A percentile compares a stretch with the other conserved stretches of the same genome.
Conservation (phyloP, 2,113 vertebrate species). For the Eulacestoma nigropectus region DNA sequence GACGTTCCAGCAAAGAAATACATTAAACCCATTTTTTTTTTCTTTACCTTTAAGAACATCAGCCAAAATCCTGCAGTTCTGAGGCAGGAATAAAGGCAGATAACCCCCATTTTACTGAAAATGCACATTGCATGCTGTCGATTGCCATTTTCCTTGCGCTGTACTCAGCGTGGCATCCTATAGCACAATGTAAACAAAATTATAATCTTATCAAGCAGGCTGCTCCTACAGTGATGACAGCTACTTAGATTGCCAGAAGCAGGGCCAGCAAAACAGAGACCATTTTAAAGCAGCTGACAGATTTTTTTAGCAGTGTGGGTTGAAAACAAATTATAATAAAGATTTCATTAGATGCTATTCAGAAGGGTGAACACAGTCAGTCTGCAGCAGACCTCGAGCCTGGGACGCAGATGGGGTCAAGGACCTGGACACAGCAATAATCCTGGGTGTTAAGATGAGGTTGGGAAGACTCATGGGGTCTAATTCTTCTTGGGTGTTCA, state of each 20-base stretch:
- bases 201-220: constrained; percentile 74
- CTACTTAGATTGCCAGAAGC: constrained; percentile 52
- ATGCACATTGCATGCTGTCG: constrained; percentile 43
- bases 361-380: not conserved
- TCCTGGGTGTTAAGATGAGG: not conserved
- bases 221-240: constrained; percentile 56
- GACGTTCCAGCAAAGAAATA: not conserved
- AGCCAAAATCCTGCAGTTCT: not conserved
- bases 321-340: constrained; percentile 60
- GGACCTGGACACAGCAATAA: not conserved
- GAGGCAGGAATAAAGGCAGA: not conserved
- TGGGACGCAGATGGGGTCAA: not conserved
- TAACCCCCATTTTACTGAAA: constrained; percentile 10
- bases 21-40: not conserved
- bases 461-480: not conserved
- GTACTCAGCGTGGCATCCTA: constrained; percentile 64
- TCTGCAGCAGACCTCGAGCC: not conserved
- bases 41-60: constrained; percentile 13
- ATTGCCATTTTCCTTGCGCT: constrained; percentile 49
- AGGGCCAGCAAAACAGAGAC: constrained; percentile 56
- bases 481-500: not conserved
- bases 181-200: constrained; percentile 76
- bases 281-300: constrained; percentile 55
- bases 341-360: constrained; percentile 47
- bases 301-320: constrained; percentile 17